A percentile compares a stretch with the other conserved stretches of the same genome.
These are phyloP conservation scores for Phyllopteryx taeniolatus DNA, from an alignment of 2,113 vertebrate genomes.

Conservation along the genomic window DNA sequence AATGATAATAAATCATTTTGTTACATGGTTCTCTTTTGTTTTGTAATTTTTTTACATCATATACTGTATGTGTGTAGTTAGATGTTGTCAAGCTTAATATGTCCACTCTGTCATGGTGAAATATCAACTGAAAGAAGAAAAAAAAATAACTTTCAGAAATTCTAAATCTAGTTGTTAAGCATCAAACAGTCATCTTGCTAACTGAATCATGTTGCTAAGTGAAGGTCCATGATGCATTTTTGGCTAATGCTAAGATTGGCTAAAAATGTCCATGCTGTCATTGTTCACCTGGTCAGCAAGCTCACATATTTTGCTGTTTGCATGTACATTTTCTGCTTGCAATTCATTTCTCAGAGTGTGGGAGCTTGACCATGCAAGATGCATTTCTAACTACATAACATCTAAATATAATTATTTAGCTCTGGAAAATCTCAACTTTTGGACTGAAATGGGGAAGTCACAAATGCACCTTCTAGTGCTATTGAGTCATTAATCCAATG, in stretches of 20 bases:
- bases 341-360: no score
- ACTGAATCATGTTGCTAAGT: not conserved
- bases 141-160: not conserved
- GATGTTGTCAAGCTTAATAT: no score
- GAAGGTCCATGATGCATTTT: not conserved
- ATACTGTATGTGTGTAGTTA: no score
- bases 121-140: not conserved
- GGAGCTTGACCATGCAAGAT: not conserved
- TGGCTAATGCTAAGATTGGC: not conserved
- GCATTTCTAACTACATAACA: not conserved
- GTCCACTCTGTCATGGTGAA: not conserved
- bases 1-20: no score
- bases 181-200: not conserved
- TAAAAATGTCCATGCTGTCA: not conserved
- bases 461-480: not conserved
- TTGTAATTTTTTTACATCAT: no score
- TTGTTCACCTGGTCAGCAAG: no score
- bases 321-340: no score
- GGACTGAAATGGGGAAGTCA: not conserved
- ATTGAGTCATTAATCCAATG: not conserved
- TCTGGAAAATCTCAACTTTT: not conserved
- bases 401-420: not conserved
- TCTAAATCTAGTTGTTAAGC: not conserved
- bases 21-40: no score
- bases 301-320: no score